Evolutionary conservation across 2,888 invertebrate genomes (phyloP).

Genomic region (Cybosia mesomella): DNA sequence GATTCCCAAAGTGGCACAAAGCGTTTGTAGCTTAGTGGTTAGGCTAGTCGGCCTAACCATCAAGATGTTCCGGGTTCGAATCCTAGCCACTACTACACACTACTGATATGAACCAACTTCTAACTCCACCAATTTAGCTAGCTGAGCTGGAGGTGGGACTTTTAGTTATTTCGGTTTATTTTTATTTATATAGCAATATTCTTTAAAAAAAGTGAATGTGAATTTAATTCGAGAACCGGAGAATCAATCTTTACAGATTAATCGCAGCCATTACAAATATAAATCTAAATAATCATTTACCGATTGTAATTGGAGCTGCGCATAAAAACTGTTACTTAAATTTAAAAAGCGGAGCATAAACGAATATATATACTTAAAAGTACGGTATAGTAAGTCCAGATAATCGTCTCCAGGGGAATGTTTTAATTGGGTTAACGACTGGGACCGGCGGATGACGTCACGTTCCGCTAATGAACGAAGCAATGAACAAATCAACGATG

Average conservation of each 20-base stretch:
- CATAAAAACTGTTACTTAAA: conserved; percentile 5
- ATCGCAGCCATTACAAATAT: not conserved
- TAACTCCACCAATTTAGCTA: too few species aligned
- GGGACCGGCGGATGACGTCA: conserved; percentile 47
- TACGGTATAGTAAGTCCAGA: conserved; percentile 50
- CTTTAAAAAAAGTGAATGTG: not conserved
- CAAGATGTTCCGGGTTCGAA: too few species aligned
- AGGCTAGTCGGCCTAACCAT: too few species aligned
- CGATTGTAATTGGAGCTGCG: not conserved
- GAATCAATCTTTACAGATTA: not conserved
- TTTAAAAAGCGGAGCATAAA: conserved; percentile 27
- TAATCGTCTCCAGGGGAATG: conserved; percentile 62
- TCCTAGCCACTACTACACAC: too few species aligned
- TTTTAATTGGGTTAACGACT: conserved; percentile 78
- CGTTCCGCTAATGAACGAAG: conserved; percentile 28
- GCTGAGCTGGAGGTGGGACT: too few species aligned
- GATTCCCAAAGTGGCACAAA: too few species aligned
- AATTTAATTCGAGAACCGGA: not conserved
- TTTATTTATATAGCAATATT: too few species aligned
- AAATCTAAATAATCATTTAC: conserved; percentile 3
- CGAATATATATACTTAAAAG: conserved; percentile 24
- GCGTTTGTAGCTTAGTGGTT: too few species aligned
- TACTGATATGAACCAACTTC: too few species aligned
- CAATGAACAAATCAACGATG: conserved; percentile 18
- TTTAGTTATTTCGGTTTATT: too few species aligned